These are phyloP conservation scores for Cochlearius cochlearius DNA, from an alignment of 2,113 vertebrate species.

Conservation along the genomic window DNA sequence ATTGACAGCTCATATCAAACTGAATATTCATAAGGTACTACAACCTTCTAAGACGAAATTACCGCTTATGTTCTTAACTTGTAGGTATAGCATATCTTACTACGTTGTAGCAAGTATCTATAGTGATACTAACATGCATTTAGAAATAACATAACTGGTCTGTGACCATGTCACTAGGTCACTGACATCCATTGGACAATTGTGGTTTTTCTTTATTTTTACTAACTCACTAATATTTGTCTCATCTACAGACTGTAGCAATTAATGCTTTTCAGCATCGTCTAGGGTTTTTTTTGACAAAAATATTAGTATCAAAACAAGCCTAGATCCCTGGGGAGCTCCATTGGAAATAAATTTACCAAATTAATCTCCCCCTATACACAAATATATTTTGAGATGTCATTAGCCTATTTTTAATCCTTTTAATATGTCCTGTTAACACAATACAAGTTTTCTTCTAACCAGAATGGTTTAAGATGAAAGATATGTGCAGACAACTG, in stretches of 20 bases:
- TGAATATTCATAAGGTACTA: background rate
- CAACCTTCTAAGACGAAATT: background rate
- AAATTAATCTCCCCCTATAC: background rate
- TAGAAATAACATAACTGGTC: background rate
- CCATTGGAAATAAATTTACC: background rate
- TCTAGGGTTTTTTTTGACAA: background rate
- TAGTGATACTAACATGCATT: background rate
- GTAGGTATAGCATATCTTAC: background rate
- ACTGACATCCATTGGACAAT: background rate
- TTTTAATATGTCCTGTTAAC: background rate
- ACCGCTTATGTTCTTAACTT: background rate
- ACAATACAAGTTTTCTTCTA: background rate
- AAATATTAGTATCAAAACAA: conserved; percentile 8
- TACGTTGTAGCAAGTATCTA: background rate
- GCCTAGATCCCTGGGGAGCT: background rate
- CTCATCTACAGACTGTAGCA: background rate
- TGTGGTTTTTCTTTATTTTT: background rate
- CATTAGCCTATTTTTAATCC: background rate
- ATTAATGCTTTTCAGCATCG: background rate
- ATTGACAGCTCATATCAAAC: background rate
- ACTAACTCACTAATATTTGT: background rate
- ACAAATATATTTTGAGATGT: background rate
- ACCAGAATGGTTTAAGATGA: background rate
- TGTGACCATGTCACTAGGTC: background rate
- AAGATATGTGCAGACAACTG: background rate